Evolutionary conservation across 2,888 invertebrate species (phyloP).

Genomic region (Agrotis ipsilon): DNA sequence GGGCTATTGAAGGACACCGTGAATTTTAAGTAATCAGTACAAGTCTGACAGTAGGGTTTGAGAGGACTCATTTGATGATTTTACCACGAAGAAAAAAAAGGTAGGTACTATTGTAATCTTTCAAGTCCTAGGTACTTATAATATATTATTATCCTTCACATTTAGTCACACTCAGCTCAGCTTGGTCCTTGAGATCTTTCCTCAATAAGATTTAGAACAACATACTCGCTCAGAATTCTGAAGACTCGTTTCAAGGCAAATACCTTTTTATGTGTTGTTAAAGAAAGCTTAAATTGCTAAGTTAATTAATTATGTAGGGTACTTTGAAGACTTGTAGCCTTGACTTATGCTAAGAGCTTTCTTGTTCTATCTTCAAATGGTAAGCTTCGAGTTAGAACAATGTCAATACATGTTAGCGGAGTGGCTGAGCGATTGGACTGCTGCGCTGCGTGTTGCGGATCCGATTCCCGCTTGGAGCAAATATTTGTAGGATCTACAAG

Average conservation of each 20-base stretch:
- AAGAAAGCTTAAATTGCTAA: slow-evolving; percentile 2
- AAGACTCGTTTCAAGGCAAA: neutral
- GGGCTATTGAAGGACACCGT: too few relatives aligned
- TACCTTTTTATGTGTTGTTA: neutral
- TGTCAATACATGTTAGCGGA: too few relatives aligned
- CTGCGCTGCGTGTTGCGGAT: too few relatives aligned
- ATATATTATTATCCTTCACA: neutral
- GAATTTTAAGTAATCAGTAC: too few relatives aligned
- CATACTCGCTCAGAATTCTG: neutral
- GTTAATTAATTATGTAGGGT: slow-evolving; percentile 12
- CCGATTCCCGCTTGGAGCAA: too few relatives aligned
- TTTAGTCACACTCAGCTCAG: neutral
- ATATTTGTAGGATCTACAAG: too few relatives aligned
- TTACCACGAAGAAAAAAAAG: too few relatives aligned
- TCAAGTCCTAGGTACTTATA: too few relatives aligned
- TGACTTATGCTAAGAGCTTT: neutral
- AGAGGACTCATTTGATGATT: too few relatives aligned
- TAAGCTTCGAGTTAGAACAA: neutral
- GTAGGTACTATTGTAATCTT: neutral
- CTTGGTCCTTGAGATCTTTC: neutral
- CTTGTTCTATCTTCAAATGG: neutral
- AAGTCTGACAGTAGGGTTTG: too few relatives aligned
- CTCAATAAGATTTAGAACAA: neutral
- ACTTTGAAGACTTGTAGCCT: neutral
- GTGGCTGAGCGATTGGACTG: too few relatives aligned